phyloP scores from a whole-genome alignment of 2,113 vertebrate genomes.

The Conger conger region DNA sequence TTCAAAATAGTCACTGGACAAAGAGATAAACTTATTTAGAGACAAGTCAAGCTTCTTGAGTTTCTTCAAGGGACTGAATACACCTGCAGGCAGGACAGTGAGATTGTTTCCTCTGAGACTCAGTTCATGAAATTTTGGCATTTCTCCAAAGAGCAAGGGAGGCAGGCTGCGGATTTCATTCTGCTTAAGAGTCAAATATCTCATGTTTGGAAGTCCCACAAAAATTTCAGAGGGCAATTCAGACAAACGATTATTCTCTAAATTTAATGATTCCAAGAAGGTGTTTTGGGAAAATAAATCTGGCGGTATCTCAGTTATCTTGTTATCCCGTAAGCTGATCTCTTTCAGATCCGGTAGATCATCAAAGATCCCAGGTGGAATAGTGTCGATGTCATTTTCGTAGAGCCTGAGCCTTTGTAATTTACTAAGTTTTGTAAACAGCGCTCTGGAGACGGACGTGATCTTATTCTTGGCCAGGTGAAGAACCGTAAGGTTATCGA shows the following conservation, averaged over 20 bases:
- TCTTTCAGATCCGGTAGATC: slow-evolving; percentile 61
- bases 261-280: slow-evolving; percentile 61
- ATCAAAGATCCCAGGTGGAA: slow-evolving; percentile 67
- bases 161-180: slow-evolving; percentile 66
- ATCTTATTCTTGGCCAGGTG: slow-evolving; percentile 73
- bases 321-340: slow-evolving; percentile 62
- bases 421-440: slow-evolving; percentile 65
- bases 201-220: slow-evolving; percentile 65
- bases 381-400: slow-evolving; percentile 66
- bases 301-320: slow-evolving; percentile 62
- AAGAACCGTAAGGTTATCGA: slow-evolving; percentile 59
- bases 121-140: slow-evolving; percentile 59
- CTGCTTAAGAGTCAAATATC: slow-evolving; percentile 57
- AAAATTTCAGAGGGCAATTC: slow-evolving; percentile 63
- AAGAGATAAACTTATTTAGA: slow-evolving; percentile 61
- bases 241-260: slow-evolving; percentile 51
- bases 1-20: slow-evolving; percentile 63
- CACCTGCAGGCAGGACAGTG: slow-evolving; percentile 52
- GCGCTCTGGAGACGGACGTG: slow-evolving; percentile 43
- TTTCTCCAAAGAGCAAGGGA: slow-evolving; percentile 62
- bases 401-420: slow-evolving; percentile 65
- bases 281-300: slow-evolving; percentile 65
- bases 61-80: slow-evolving; percentile 64
- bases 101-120: slow-evolving; percentile 68
- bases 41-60: slow-evolving; percentile 67